Evolutionary conservation across 2,113 vertebrate genomes (phyloP).

Genomic region (Dicaeum eximium): DNA sequence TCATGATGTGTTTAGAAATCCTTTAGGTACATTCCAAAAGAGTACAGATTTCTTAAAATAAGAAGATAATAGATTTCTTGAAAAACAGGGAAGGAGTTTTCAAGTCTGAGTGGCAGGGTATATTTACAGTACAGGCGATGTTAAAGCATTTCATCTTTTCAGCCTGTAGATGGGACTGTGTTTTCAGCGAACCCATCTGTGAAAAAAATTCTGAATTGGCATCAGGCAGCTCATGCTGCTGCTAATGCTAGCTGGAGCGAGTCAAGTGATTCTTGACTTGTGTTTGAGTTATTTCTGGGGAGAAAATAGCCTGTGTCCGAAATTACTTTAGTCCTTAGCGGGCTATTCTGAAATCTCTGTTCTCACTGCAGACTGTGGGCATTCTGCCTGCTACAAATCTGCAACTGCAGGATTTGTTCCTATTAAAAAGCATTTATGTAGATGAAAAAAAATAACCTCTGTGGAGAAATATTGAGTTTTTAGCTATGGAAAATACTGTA

Average conservation of each 20-base stretch:
- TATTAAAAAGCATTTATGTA: conserved; percentile 26
- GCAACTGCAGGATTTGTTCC: neutral
- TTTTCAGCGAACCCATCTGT: conserved; percentile 64
- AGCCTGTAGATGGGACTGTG: conserved; percentile 77
- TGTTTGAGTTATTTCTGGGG: neutral
- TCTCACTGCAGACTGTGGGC: neutral
- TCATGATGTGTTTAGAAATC: neutral
- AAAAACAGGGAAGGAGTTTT: neutral
- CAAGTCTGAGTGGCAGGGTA: neutral
- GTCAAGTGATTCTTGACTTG: neutral
- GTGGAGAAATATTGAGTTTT: neutral
- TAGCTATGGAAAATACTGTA: conserved; percentile 6
- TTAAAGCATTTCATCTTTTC: conserved; percentile 55
- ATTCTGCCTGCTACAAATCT: conserved; percentile 24
- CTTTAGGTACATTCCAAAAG: neutral
- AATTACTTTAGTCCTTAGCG: neutral
- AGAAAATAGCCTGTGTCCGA: neutral
- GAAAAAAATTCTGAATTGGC: neutral
- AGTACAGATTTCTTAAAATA: neutral
- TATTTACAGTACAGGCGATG: neutral
- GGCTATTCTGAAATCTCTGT: neutral
- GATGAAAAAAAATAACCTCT: neutral
- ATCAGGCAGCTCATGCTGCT: neutral
- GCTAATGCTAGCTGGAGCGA: neutral
- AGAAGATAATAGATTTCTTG: neutral